Base-by-base conservation (phyloP, 2,888 invertebrate species). In the Cerceris ruficornis region DNA sequence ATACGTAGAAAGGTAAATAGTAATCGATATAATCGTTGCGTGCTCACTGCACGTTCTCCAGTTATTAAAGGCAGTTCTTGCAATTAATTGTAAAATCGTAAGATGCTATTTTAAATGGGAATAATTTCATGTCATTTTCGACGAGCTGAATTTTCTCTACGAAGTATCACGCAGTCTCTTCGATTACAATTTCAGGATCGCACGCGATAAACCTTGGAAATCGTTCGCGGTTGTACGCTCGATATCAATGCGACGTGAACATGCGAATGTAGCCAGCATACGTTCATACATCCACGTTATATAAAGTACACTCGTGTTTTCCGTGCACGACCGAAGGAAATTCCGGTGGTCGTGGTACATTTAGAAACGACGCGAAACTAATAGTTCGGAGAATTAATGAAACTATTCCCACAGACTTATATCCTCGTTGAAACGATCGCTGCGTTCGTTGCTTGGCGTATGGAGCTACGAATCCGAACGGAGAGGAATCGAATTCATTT, bases 371-470 rank as follows among this genome's bases (percentile, higher is more conserved):
- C 15, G 17, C 46, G 65, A 67, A 70, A 67, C 17, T 66, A 80
- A 73, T 72, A 75, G 67, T 60, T 59, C 52, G 69, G 41, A 17
- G 64, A 80, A 80, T 80, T 81, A 80, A 80, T 68, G 77, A 77
- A 77, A 67, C 66, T 55, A 80, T 76, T 64, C 60, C 41, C 49
- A 50, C 61, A 43, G 46, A 52, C 15, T 64, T 69, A 49, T 57
- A 62, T 58, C 6, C 46, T 14, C n/a, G 28, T 42, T 17, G 52
- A 42, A 76, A 66, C 42, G 59, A 66, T 58, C n/a, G 6, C 6
- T 57, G n/a, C 2, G 6, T 11, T 28, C 49, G 46, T 50, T 42
- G 6, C 28, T 17, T 42, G 15, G 39, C 6, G n/a, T 52, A 43
- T 9, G 17, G 17, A 50, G 52, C 7, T 14, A 58, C 42, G 69